Conservation (phyloP, 2,113 vertebrate species). For the Lamprotornis superbus region DNA sequence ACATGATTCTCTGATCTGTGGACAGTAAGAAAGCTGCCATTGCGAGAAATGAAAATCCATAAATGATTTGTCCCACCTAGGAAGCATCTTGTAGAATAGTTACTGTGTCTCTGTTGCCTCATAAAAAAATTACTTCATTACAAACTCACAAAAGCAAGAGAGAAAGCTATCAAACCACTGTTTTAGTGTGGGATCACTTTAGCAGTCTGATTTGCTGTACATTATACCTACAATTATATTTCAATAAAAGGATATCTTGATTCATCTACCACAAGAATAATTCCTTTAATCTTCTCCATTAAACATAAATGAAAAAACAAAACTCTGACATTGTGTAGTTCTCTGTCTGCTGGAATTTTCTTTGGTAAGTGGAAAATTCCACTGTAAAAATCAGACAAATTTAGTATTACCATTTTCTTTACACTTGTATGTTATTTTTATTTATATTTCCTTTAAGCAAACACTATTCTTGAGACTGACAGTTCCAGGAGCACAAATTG, state of each 20-base stretch:
- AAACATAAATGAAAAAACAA: background rate
- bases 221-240: background rate
- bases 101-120: background rate
- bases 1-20: background rate
- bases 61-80: background rate
- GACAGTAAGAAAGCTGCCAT: background rate
- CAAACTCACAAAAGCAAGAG: background rate
- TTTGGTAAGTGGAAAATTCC: background rate
- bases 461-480: background rate
- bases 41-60: background rate
- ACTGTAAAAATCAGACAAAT: background rate
- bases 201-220: background rate
- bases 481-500: background rate
- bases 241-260: background rate
- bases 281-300: conserved; percentile 7
- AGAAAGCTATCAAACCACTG: background rate
- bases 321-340: background rate
- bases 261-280: conserved; percentile 13
- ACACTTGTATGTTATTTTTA: background rate
- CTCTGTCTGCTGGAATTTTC: background rate
- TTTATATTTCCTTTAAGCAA: background rate
- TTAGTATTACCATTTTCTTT: background rate
- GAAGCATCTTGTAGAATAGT: background rate
- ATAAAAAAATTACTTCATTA: background rate
- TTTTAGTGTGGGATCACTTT: background rate